These are phyloP conservation scores for Galeopterus variegatus DNA, from an alignment of 2,113 vertebrate species.

Conservation along the genomic window DNA sequence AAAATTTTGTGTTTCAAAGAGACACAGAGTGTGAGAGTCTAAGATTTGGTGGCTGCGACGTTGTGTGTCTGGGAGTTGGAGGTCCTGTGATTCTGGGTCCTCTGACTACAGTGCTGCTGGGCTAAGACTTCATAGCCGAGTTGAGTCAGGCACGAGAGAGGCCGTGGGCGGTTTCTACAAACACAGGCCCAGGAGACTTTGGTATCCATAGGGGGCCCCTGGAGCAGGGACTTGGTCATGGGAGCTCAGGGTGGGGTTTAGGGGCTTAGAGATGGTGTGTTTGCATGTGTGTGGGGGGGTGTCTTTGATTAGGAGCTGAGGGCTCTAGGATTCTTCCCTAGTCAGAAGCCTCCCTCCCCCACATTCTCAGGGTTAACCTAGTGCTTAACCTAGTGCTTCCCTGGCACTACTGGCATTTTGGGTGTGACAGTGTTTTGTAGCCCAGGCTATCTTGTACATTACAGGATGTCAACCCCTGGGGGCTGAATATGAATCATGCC, in stretches of 20 bases:
- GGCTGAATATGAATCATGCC: too few relatives aligned
- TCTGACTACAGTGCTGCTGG: fast-evolving
- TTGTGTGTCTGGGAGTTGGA: background rate
- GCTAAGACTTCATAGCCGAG: background rate
- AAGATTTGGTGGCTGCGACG: fast-evolving
- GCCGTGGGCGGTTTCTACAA: background rate
- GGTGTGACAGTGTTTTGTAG: background rate
- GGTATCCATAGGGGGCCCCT: background rate
- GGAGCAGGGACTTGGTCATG: background rate
- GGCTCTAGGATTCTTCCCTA: background rate
- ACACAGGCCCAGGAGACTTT: background rate
- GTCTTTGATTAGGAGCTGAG: background rate
- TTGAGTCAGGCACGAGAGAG: background rate
- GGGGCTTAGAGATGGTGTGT: background rate
- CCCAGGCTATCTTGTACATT: background rate
- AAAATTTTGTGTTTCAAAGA: background rate
- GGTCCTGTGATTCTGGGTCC: background rate
- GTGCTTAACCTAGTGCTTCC: background rate
- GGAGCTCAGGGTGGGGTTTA: background rate
- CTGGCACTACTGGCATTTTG: background rate
- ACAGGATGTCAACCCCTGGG: background rate
- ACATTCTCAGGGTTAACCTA: background rate
- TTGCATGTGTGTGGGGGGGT: background rate
- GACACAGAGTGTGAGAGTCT: background rate
- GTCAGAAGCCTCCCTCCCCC: background rate